These are phyloP conservation scores for Calephelis perditalis DNA, from an alignment of 2,888 invertebrate genomes.

Conservation along the genomic window DNA sequence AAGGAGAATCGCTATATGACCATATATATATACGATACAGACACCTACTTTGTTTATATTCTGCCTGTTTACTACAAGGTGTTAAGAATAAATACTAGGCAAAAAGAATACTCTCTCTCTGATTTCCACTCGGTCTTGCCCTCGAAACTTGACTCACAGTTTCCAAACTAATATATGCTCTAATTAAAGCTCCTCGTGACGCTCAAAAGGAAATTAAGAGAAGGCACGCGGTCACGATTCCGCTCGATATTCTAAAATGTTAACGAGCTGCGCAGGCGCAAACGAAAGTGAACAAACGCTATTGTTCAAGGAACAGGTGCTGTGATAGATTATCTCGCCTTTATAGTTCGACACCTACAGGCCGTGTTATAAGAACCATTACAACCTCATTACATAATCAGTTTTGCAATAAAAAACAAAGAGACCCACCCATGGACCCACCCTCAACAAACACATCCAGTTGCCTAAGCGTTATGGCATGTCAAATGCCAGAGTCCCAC, in stretches of 20 bases:
- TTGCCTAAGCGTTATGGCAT: conserved; percentile 2
- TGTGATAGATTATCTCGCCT: conserved; percentile 39
- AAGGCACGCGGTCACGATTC: conserved; percentile 58
- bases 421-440: not conserved
- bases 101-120: no score
- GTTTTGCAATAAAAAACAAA: conserved; percentile 10
- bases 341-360: conserved; percentile 39
- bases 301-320: conserved; percentile 64
- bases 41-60: no score
- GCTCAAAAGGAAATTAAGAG: conserved; percentile 55
- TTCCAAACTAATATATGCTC: not conserved
- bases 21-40: no score
- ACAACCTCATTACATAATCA: conserved; percentile 4
- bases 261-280: conserved; percentile 49
- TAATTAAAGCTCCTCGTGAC: conserved; percentile 44
- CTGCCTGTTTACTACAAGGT: no score
- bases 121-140: not conserved
- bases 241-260: conserved; percentile 61
- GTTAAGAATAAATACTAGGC: no score
- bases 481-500: conserved; percentile 9
- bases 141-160: not conserved
- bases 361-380: conserved; percentile 15
- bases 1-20: no score
- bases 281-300: conserved; percentile 59
- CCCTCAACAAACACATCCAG: not conserved